Evolutionary conservation across 35 echinoderm and acorn worm species (phyloP), one percentile per base, ranked within the genome.

Genomic region (Hemicentrotus pulcherrimus): DNA sequence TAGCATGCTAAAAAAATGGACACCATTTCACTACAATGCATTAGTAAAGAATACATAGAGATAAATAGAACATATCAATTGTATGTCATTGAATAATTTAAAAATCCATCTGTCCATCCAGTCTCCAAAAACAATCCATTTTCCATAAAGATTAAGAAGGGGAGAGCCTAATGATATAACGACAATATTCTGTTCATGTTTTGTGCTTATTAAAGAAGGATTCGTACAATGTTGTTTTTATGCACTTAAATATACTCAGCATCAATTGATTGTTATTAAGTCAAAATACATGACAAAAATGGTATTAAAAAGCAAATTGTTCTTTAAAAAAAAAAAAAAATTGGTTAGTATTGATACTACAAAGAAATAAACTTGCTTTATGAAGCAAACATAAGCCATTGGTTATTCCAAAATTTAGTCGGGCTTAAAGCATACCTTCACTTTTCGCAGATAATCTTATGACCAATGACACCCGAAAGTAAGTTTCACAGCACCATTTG

Each of bases 21-120:
- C 24, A 28, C 65, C 65, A 78, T 78, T 78, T n/a, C 6, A 78
- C 65, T 78, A n/a, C 65, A 28, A 6, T 28, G 65, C 19, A 78
- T 78, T 78, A 78, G n/a, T 78, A 78, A 28, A 55, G 65, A 78
- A 78, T 78, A 78, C 65, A 78, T 78, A n/a, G 65, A 55, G 50
- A 55, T n/a, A 7, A 78, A 78, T n/a, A 78, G 65, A n/a, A 78
- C 65, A 78, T 78, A 78, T 78, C 65, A 6, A 28, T 78, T 22
- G 22, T 78, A 78, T 28, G 65, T 78, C 65, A 78, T 22, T 78
- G 28, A 78, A 78, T 78, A 78, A 78, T 78, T 78, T 78, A 78
- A 78, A 78, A 78, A 30, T 78, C 19, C 22, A 78, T 78, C 50
- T n/a, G 65, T 78, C 28, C 19, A 22, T 78, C 65, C 65, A 28